phyloP scores from a whole-genome alignment of 1,140 invertebrate genomes.

The Hormaphis cornu region DNA sequence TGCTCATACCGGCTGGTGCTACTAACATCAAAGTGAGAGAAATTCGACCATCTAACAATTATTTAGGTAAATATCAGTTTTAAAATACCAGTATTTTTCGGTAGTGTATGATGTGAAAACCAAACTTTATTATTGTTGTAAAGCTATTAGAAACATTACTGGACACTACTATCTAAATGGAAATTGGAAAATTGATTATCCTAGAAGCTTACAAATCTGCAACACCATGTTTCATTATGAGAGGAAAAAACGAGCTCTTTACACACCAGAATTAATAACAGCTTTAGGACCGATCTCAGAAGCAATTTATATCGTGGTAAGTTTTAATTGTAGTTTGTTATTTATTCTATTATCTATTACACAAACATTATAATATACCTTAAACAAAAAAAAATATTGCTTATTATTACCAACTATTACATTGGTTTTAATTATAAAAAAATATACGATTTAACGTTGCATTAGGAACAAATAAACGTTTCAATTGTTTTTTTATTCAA shows the following conservation, averaged over 20 bases:
- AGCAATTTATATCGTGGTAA: slow-evolving; percentile 74
- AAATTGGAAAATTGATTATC: slow-evolving; percentile 85
- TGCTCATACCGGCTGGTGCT: slow-evolving; percentile 86
- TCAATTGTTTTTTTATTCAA: no score
- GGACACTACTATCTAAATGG: slow-evolving; percentile 87
- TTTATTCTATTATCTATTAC: neutral
- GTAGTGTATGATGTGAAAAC: neutral
- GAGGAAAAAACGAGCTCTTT: slow-evolving; percentile 64
- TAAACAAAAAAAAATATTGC: no score
- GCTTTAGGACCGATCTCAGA: slow-evolving; percentile 79
- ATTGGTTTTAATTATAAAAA: no score
- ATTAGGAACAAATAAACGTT: no score
- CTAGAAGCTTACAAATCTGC: slow-evolving; percentile 64
- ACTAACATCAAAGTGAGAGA: slow-evolving; percentile 84
- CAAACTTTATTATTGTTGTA: slow-evolving; percentile 22
- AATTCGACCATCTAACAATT: slow-evolving; percentile 75
- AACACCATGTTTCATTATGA: slow-evolving; percentile 81
- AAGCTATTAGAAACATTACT: slow-evolving; percentile 70
- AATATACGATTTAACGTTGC: no score
- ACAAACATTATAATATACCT: no score
- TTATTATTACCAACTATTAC: no score
- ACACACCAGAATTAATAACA: slow-evolving; percentile 69
- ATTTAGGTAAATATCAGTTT: slow-evolving; percentile 59
- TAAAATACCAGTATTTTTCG: neutral
- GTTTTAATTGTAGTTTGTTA: slow-evolving; percentile 40